Percentiles rank a stretch among this genome's conserved stretches.
These are phyloP conservation scores for Leptinotarsa tumamoca DNA, from an alignment of 2,888 invertebrate genomes.

Conservation along the genomic window DNA sequence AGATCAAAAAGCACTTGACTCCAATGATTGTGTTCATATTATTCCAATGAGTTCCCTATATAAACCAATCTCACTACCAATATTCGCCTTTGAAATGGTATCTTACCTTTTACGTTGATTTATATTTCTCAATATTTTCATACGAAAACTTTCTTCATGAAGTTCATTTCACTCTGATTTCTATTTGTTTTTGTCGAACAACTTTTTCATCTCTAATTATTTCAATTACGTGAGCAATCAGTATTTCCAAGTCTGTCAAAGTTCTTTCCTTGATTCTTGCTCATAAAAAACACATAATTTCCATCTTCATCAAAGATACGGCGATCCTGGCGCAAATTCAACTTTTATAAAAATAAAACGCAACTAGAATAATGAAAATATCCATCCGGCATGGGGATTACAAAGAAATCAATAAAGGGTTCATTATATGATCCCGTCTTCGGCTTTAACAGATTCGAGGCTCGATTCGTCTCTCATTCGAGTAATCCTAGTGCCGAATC, in stretches of 20 bases:
- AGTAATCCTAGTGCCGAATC: constrained; percentile 55
- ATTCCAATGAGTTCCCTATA: too few relatives aligned
- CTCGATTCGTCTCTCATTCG: constrained; percentile 51
- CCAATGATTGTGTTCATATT: too few relatives aligned
- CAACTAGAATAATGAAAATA: constrained; percentile 54
- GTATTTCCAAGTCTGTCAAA: not conserved
- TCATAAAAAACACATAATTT: not conserved
- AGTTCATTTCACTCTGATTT: too few relatives aligned
- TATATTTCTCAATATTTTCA: too few relatives aligned
- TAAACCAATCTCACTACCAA: too few relatives aligned
- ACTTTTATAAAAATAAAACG: constrained; percentile 20
- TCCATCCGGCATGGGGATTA: constrained; percentile 55
- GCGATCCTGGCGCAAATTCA: not conserved
- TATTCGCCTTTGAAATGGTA: too few relatives aligned
- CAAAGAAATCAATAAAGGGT: constrained; percentile 60
- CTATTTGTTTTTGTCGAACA: too few relatives aligned
- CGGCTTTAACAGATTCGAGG: constrained; percentile 58
- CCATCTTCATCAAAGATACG: not conserved
- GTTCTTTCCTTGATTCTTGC: not conserved
- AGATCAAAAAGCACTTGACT: too few relatives aligned
- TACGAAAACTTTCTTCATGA: too few relatives aligned
- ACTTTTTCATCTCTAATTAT: too few relatives aligned
- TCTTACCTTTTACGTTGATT: too few relatives aligned
- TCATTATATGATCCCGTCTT: constrained; percentile 60
- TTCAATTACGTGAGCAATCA: too few relatives aligned